phyloP scores from a whole-genome alignment of 2,113 vertebrate genomes.

The Xenopus borealis region DNA sequence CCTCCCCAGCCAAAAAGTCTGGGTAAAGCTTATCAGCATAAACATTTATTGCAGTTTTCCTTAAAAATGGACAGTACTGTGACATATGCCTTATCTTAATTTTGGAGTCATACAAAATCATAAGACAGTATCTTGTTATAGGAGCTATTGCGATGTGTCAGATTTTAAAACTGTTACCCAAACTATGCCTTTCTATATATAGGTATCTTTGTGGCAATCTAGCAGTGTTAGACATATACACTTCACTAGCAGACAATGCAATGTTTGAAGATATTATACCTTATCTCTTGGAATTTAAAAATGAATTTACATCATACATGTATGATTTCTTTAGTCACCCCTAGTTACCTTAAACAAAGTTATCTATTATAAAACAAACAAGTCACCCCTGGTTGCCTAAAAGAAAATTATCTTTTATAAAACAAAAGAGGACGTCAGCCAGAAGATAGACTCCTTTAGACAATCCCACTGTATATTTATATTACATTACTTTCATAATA shows the following conservation, averaged over 20 bases:
- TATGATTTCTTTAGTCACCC: neutral
- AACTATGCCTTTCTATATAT: neutral
- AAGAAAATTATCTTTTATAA: neutral
- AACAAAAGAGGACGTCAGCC: neutral
- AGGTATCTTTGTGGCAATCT: neutral
- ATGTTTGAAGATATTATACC: neutral
- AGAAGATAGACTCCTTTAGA: neutral
- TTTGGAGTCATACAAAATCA: neutral
- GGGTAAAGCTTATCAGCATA: conserved; percentile 29
- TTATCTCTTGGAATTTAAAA: conserved; percentile 8
- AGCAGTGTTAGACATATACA: neutral
- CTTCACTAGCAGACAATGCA: neutral
- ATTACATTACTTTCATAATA: neutral
- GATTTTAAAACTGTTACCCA: neutral
- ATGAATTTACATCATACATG: neutral
- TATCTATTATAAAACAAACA: neutral
- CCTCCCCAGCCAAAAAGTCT: conserved; percentile 5
- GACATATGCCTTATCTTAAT: neutral
- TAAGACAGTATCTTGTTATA: conserved; percentile 12
- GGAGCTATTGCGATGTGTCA: neutral
- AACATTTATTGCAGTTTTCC: conserved; percentile 27
- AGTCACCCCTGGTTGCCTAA: neutral
- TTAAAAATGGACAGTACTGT: conserved; percentile 4
- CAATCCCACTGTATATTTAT: conserved; percentile 4
- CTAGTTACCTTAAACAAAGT: neutral